Conservation (phyloP, 2,797 vertebrate species). For the Poecile montanus region DNA sequence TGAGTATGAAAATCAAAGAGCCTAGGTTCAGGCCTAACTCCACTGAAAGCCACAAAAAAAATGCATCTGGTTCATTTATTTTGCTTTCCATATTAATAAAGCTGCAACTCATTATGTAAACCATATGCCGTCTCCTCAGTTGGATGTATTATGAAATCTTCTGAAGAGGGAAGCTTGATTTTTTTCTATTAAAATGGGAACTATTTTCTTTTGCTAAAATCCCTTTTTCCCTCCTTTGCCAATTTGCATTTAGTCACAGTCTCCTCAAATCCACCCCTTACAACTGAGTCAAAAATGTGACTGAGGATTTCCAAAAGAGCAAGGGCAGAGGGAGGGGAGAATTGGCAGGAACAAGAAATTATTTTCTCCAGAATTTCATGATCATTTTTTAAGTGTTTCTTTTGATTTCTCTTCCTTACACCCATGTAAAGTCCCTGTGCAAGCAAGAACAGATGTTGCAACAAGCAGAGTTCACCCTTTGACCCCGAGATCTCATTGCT, state of each 20-base stretch:
- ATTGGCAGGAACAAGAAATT: constrained; percentile 57
- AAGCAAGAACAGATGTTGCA: constrained; percentile 77
- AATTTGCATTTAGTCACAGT: neutral
- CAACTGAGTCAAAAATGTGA: constrained; percentile 15
- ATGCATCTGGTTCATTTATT: neutral
- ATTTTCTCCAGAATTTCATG: constrained; percentile 58
- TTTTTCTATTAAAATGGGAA: neutral
- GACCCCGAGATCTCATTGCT: constrained; percentile 7
- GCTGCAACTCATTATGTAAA: constrained; percentile 5
- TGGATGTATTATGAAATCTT: neutral
- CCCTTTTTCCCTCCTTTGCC: neutral
- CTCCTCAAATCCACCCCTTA: constrained; percentile 18
- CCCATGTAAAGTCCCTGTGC: constrained; percentile 51
- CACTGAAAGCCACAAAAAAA: neutral
- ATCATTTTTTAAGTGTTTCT: constrained; percentile 53
- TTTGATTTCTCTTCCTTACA: constrained; percentile 69
- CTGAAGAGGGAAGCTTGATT: neutral
- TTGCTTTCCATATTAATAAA: constrained; percentile 37
- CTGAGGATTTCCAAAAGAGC: constrained; percentile 10
- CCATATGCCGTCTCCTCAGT: neutral
- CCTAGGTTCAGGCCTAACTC: neutral
- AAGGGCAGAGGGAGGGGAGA: neutral
- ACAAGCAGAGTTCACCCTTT: constrained; percentile 50
- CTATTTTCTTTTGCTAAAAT: neutral
- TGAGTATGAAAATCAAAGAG: neutral